Evolutionary conservation across 2,797 vertebrate genomes (phyloP), one percentile per base, ranked within the genome.

Genomic region (Parauchenoglanis ngamensis): DNA sequence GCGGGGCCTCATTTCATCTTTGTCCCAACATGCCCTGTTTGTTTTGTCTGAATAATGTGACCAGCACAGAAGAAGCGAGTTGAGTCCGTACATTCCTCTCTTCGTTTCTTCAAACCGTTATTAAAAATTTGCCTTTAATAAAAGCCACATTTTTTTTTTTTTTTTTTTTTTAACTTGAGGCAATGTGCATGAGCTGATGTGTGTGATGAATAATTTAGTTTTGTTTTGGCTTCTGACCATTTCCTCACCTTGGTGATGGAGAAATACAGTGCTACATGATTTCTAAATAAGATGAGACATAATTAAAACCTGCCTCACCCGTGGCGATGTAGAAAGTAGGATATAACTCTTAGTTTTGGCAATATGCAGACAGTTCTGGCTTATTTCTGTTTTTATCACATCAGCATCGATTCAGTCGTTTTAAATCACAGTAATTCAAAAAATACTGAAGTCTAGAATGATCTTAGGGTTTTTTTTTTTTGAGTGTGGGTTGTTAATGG

Each of bases 11-110:
- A 15, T 83, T 80, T 84, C 46, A 86, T 83, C 87, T 72, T 19
- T 78, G 81, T 87, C 57, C 68, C 44, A 68, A 85, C 87, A 87
- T 86, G 76, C 84, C 70, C 82, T 57, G 59, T 68, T 91, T 76
- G 73, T 72, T 77, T 65, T 87, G 67, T 85, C 59, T 78, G 78
- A 68, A 83, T 85, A 81, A 87, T 84, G 46, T 21, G 28, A 82
- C 13, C 59, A 59, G 23, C 83, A 82, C n/a, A 49, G 68, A 76
- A 65, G 57, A 28, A 67, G 31, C 10, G 15, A 52, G 15, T 28
- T 10, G 40, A 77, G 76, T 17, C 31, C 13, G 10, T 19, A 80
- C 72, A 77, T 52, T 83, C 12, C 63, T 82, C 52, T 83, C 17
- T 49, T 54, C 52, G 23, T 61, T 12, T 46, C 31, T 35, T 57